phyloP scores from a whole-genome alignment of 2,888 invertebrate species.

The Cataglyphis albicans region DNA sequence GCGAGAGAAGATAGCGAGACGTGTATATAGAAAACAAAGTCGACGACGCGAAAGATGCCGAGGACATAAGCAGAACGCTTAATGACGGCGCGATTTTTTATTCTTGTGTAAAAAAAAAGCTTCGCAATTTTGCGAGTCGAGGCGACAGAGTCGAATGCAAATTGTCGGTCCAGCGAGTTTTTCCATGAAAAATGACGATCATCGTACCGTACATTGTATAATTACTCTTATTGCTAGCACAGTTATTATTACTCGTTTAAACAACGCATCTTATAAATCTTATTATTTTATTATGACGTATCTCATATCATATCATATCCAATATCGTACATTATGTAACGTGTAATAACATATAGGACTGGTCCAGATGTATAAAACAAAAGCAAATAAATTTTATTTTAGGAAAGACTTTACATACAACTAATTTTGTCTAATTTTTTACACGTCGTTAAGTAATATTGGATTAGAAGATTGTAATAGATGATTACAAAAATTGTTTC shows the following conservation, averaged over 20 bases:
- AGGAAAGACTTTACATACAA: no score
- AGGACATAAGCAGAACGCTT: slow-evolving; percentile 7
- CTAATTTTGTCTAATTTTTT: background rate
- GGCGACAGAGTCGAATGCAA: slow-evolving; percentile 5
- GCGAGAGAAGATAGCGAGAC: slow-evolving; percentile 20
- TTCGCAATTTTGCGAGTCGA: background rate
- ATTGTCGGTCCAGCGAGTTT: background rate
- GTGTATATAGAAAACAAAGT: background rate
- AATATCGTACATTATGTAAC: background rate
- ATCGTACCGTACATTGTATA: background rate
- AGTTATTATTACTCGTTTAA: slow-evolving; percentile 9
- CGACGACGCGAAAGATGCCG: background rate
- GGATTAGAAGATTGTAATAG: background rate
- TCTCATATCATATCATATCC: background rate
- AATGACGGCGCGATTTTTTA: slow-evolving; percentile 24
- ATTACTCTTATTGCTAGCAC: slow-evolving; percentile 10
- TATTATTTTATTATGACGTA: background rate
- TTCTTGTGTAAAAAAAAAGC: background rate
- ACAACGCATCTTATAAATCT: slow-evolving; percentile 7
- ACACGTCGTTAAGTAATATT: background rate
- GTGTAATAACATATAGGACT: background rate
- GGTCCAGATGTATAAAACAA: background rate
- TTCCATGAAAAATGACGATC: background rate
- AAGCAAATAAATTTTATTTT: background rate
- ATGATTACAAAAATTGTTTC: background rate